Percentiles rank a stretch among this genome's conserved stretches.
Evolutionary conservation across 2,888 invertebrate genomes (phyloP).

Genomic region (Teleogryllus oceanicus): DNA sequence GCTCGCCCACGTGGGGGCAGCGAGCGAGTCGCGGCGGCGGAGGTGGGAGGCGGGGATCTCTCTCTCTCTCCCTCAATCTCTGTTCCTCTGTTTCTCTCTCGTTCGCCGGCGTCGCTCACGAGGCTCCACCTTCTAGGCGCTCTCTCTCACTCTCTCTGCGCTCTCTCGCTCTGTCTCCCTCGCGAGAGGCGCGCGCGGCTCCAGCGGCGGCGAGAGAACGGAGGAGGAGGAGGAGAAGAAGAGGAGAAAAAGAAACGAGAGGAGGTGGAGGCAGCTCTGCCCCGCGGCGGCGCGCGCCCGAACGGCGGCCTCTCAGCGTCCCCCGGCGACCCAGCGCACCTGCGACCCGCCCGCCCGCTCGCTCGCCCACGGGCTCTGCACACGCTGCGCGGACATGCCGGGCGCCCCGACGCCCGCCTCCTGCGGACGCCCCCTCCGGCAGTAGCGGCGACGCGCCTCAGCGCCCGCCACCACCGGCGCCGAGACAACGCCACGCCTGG

Average conservation of each 20-base stretch:
- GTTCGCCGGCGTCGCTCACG: no score
- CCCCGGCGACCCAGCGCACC: neutral
- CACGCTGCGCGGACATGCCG: neutral
- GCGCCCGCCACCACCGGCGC: neutral
- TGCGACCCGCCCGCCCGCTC: neutral
- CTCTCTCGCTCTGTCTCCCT: neutral
- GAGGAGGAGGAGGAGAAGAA: neutral
- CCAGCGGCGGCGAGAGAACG: neutral
- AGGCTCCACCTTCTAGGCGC: neutral
- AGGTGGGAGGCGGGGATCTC: neutral
- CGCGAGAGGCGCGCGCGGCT: neutral
- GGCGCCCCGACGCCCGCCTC: neutral
- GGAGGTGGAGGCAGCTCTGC: neutral
- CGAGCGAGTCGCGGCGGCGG: neutral
- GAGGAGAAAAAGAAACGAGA: neutral
- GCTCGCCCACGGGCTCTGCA: neutral
- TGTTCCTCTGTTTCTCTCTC: neutral
- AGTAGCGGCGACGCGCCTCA: neutral
- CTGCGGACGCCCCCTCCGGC: neutral
- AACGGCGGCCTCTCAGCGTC: neutral
- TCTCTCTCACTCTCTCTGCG: neutral
- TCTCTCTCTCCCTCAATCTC: neutral
- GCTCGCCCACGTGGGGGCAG: slow-evolving; percentile 9
- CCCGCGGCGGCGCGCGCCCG: slow-evolving; percentile 18
- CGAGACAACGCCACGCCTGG: neutral